Conservation (phyloP, 2,888 invertebrate genomes). For the Drosophila yooni region DNA sequence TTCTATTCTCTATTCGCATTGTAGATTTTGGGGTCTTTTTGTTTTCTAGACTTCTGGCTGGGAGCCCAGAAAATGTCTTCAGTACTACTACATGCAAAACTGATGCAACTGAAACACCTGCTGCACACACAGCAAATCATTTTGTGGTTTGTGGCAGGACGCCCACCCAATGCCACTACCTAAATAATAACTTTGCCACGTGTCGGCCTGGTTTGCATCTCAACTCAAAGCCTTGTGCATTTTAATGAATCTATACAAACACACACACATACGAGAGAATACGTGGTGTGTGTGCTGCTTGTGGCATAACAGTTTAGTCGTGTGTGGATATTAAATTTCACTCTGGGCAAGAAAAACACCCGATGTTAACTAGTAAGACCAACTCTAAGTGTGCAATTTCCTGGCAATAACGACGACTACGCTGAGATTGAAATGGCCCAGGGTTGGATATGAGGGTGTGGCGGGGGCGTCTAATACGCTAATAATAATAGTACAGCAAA, state of each 20-base stretch:
- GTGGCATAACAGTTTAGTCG: slow-evolving; percentile 66
- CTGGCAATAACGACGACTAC: slow-evolving; percentile 30
- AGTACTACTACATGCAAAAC: slow-evolving; percentile 6
- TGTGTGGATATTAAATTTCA: slow-evolving; percentile 57
- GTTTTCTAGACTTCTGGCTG: slow-evolving; percentile 27
- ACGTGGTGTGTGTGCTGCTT: slow-evolving; percentile 7
- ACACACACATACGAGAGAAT: not conserved
- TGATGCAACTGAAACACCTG: slow-evolving; percentile 69
- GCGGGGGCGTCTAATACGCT: slow-evolving; percentile 54
- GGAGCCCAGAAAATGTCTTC: slow-evolving; percentile 29
- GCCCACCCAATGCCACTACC: not conserved
- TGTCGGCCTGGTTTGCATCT: slow-evolving; percentile 51
- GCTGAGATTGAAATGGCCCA: slow-evolving; percentile 4
- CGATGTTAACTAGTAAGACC: slow-evolving; percentile 26
- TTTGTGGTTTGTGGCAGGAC: slow-evolving; percentile 23
- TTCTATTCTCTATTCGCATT: not conserved
- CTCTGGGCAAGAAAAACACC: slow-evolving; percentile 25
- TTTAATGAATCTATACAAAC: slow-evolving; percentile 36
- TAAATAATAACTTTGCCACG: slow-evolving; percentile 41
- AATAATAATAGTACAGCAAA: slow-evolving; percentile 57
- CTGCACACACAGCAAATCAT: slow-evolving; percentile 41
- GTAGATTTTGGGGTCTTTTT: not conserved
- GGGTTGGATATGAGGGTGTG: not conserved
- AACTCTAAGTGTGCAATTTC: slow-evolving; percentile 56
- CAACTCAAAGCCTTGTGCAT: slow-evolving; percentile 50